Evolutionary conservation across 2,888 invertebrate species (phyloP).

Genomic region (Dryocosmus kuriphilus): DNA sequence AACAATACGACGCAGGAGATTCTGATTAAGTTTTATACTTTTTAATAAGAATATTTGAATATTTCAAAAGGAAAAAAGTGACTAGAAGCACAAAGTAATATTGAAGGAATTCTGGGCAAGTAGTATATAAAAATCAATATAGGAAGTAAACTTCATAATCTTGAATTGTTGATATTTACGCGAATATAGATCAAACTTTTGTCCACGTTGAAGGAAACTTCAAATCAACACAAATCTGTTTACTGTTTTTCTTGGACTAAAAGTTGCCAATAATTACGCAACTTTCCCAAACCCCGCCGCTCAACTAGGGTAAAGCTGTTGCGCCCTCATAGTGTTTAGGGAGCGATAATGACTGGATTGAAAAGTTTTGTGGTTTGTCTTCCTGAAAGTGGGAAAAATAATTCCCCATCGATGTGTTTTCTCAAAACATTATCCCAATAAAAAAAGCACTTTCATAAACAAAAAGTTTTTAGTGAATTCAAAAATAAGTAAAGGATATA

Average conservation of each 20-base stretch:
- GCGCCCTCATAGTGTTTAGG: neutral
- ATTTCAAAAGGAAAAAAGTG: too few relatives aligned
- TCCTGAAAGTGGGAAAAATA: neutral
- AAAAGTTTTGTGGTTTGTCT: neutral
- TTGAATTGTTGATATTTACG: neutral
- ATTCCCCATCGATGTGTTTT: neutral
- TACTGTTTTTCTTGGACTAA: neutral
- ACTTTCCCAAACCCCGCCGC: neutral
- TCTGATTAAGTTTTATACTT: too few relatives aligned
- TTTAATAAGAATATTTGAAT: too few relatives aligned
- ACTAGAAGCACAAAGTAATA: neutral
- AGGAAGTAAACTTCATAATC: neutral
- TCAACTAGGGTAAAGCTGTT: neutral
- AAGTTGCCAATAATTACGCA: neutral
- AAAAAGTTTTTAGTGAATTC: neutral
- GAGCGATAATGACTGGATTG: neutral
- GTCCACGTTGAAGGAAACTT: neutral
- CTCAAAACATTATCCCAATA: neutral
- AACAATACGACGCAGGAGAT: too few relatives aligned
- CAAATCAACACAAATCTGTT: neutral
- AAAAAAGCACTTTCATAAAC: neutral
- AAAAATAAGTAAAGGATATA: neutral
- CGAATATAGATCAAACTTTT: neutral
- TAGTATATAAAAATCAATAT: neutral
- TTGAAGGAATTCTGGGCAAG: neutral